These are phyloP conservation scores for Gobionotothen gibberifrons DNA, from an alignment of 2,797 vertebrate species.

Conservation along the genomic window DNA sequence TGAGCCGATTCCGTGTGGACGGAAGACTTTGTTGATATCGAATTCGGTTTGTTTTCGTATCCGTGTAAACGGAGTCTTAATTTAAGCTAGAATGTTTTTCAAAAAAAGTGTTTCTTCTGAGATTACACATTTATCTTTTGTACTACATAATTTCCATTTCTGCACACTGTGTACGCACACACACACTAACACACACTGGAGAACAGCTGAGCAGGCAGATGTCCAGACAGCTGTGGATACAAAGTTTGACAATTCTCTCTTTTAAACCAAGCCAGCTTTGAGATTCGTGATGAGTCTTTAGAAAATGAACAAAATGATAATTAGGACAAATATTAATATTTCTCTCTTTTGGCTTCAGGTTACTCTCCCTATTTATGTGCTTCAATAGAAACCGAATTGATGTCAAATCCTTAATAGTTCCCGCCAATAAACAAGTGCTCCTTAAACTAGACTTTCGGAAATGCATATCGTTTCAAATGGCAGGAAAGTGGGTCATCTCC, in stretches of 20 bases:
- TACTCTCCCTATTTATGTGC: slow-evolving; percentile 9
- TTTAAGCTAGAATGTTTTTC: too few relatives aligned
- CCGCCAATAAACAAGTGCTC: slow-evolving; percentile 50
- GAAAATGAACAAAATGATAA: slow-evolving; percentile 39
- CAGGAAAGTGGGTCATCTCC: slow-evolving; percentile 68
- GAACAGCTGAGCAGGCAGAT: slow-evolving; percentile 65
- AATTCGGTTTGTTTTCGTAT: too few relatives aligned
- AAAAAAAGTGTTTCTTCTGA: too few relatives aligned
- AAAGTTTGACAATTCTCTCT: slow-evolving; percentile 37
- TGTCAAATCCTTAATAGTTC: slow-evolving; percentile 22
- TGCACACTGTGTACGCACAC: neutral
- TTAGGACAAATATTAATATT: slow-evolving; percentile 50
- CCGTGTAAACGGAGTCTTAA: too few relatives aligned
- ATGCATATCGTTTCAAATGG: slow-evolving; percentile 52
- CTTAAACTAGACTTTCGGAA: slow-evolving; percentile 36
- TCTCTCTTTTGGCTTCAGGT: slow-evolving; percentile 37
- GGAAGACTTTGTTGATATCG: too few relatives aligned
- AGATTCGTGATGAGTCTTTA: slow-evolving; percentile 33
- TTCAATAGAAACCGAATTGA: slow-evolving; percentile 12
- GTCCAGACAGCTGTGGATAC: slow-evolving; percentile 62
- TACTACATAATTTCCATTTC: too few relatives aligned
- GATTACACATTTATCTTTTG: too few relatives aligned
- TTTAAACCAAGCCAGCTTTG: slow-evolving; percentile 35
- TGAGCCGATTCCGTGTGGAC: too few relatives aligned
- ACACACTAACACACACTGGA: neutral